Evolutionary conservation across 2,888 invertebrate genomes (phyloP).

Genomic region (Brenthis ino): DNA sequence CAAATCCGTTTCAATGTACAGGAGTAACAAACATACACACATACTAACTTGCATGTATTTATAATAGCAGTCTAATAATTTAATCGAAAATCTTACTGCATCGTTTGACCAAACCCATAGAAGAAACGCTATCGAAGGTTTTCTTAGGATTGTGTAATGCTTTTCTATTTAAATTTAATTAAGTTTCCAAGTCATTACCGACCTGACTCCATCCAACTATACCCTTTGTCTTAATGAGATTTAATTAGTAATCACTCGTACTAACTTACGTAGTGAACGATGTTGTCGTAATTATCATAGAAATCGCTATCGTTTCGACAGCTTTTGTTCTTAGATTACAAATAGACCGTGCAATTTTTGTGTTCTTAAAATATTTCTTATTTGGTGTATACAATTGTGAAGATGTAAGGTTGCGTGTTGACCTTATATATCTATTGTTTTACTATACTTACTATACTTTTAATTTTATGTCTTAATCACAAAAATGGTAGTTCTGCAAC

Average conservation of each 20-base stretch:
- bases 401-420: slow-evolving; percentile 3
- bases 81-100: too few species aligned
- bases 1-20: too few species aligned
- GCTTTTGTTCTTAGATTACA: slow-evolving; percentile 34
- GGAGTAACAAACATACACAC: too few species aligned
- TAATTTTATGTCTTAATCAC: neutral
- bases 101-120: too few species aligned
- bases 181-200: neutral
- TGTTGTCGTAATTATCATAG: slow-evolving; percentile 31
- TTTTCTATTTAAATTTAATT: neutral
- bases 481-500: too few species aligned
- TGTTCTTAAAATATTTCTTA: slow-evolving; percentile 11
- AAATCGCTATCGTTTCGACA: slow-evolving; percentile 32
- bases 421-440: slow-evolving; percentile 1
- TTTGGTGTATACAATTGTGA: neutral
- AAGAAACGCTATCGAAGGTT: too few species aligned
- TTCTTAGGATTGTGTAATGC: neutral
- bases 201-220: neutral
- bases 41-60: too few species aligned
- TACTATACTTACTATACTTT: neutral
- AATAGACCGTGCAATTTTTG: slow-evolving; percentile 25
- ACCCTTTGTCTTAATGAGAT: neutral
- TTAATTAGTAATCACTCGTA: slow-evolving; percentile 13
- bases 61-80: too few species aligned
- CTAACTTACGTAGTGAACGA: slow-evolving; percentile 16